phyloP scores from a whole-genome alignment of 1,140 invertebrate genomes.

The Neodiprion virginianus region DNA sequence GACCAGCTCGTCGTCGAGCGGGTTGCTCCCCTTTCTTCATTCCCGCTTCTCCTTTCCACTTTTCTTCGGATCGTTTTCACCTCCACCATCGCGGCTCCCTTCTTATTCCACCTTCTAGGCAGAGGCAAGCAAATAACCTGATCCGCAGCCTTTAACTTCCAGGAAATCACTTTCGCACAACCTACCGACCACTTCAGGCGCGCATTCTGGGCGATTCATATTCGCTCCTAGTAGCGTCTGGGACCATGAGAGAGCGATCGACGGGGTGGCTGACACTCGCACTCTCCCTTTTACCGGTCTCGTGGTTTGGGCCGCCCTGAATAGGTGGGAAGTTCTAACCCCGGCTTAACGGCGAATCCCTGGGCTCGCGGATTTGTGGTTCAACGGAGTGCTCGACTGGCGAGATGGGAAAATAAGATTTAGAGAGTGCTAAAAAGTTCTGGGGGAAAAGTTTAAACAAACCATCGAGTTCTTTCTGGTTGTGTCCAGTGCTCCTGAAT shows the following conservation, averaged over 20 bases:
- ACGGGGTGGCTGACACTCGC: background rate
- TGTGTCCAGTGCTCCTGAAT: background rate
- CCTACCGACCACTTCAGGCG: background rate
- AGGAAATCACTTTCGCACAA: constrained; percentile 58
- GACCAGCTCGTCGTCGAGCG: background rate
- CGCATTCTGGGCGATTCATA: background rate
- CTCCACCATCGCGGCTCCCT: background rate
- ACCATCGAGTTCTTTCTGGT: background rate
- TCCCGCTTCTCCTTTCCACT: background rate
- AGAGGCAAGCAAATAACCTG: constrained; percentile 29
- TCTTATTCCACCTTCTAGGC: background rate
- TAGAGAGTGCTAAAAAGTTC: constrained; percentile 2
- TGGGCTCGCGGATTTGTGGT: background rate
- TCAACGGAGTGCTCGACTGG: background rate
- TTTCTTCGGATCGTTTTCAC: too few species aligned
- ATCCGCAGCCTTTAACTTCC: constrained; percentile 59
- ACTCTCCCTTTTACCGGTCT: background rate
- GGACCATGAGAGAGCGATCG: background rate
- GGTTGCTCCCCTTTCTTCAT: background rate
- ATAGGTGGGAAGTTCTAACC: background rate
- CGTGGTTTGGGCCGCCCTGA: background rate
- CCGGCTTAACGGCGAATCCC: background rate
- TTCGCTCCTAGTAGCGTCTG: background rate
- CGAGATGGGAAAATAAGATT: background rate
- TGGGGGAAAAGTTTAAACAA: background rate